Evolutionary conservation across 2,888 invertebrate species (phyloP), one percentile per base, ranked within the genome.

Genomic region (Urechis unicinctus): DNA sequence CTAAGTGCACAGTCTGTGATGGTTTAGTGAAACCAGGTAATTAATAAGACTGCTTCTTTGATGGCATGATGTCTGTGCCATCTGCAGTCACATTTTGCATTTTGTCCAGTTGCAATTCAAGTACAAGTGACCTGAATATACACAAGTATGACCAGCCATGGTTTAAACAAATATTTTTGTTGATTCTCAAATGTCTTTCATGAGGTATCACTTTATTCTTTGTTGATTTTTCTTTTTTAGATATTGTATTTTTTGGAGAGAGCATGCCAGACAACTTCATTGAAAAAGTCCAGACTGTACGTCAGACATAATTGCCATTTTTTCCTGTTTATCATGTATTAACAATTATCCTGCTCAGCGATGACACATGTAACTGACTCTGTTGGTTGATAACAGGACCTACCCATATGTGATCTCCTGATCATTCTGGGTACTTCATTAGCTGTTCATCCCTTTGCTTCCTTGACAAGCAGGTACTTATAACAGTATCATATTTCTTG

Each of bases 231-330:
- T 17, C 9, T 36, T 24, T 68, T 68, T 49, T 70, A 6, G 94
- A 96, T 71, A 91, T 97, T 66, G 88, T 95, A 17, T 94, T 97
- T 80, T 97, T 95, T 78, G 95, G 95, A 0, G 95, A 96, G 81
- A 84, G 84, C 72, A 82, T 96, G 21, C 94, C 96, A 0, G 80
- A 82, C 0, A 82, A 85, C 62, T 96, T 94, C 67, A 68, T 67
- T 59, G 41, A 61, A 3, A 63, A 62, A 74, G 86, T 88, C n/a
- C n/a, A n/a, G n/a, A n/a, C n/a, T n/a, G n/a, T n/a, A n/a, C n/a
- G n/a, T n/a, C n/a, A n/a, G n/a, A n/a, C n/a, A n/a, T n/a, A n/a
- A n/a, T n/a, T n/a, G n/a, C n/a, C n/a, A n/a, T n/a, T n/a, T n/a
- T n/a, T n/a, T n/a, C n/a, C n/a, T n/a, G n/a, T n/a, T n/a, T n/a